Base-by-base conservation (phyloP, 2,797 vertebrate species). In the Luscinia megarhynchos region DNA sequence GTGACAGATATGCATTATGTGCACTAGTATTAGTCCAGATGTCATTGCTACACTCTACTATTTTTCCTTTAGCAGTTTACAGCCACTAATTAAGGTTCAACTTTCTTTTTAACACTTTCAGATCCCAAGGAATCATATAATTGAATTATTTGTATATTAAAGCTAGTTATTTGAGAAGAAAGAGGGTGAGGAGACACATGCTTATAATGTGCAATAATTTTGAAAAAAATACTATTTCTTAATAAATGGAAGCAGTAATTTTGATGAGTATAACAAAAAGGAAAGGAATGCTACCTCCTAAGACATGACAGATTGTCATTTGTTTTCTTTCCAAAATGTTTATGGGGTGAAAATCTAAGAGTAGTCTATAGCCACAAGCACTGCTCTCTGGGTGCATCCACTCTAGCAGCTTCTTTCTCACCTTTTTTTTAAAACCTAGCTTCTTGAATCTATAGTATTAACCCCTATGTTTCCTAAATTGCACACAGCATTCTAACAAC, bases 1-100 rank as follows among this genome's bases (percentile, higher is more conserved):
- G 95, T 97, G 95, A 96, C 96, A 96, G 91, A 97, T 91, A 96
- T 88, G 94, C 92, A 90, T 91, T 94, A 95, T 51, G 85, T 85
- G 70, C 68, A 91, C 53, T 89, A 83, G 77, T 89, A 89, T 70
- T 93, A 87, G 87, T 80, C 89, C 89, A 68, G 68, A 95, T 95
- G 97, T 95, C 87, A 93, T 84, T 91, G 74, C 72, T 67, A 90
- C 86, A 87, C 43, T 79, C 66, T 94, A 67, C 48, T 83, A 84
- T 91, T 94, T 94, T 96, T 95, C 89, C 89, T 79, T 96, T 87
- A 94, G 89, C 77, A 87, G 75, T 76, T 96, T 93, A 87, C 50
- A 81, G 68, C 53, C 87, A 93, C 83, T 94, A 97, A 97, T 97
- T 96, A 97, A 93, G 72, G 80, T 78, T 96, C 94, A 97, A 77